Evolutionary conservation across 1,140 invertebrate genomes (phyloP), one percentile per base, ranked within the genome.

Genomic region (Drosophila ananassae): DNA sequence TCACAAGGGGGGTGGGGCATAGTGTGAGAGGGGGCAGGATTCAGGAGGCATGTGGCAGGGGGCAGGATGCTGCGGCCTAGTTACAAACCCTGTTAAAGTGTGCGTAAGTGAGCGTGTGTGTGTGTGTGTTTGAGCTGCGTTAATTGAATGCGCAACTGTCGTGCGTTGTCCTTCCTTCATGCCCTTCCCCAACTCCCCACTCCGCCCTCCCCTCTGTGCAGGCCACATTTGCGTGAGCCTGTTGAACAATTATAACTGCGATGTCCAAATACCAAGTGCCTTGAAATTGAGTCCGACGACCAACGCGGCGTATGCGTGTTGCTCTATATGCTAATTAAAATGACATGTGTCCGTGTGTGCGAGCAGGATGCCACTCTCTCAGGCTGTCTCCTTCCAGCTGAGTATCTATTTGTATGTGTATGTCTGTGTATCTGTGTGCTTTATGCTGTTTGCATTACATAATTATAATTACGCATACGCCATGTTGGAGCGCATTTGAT

Each of bases 381-480:
- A 48, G 9, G 53, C 10, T 56, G 10, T 79, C n/a, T 28, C 62
- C 9, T 17, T 25, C 25, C 48, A 34, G 56, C 22, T 58, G 12
- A 28, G 47, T 77, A 34, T 50, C 71, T 58, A 37, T 72, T 52
- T 50, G 28, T 44, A 17, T 12, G 13, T 24, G 24, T 56, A 8
- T 56, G 10, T 44, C 32, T 57, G 57, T 64, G 39, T 44, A 48
- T 67, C 34, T 77, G 61, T 61, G 68, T 39, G 69, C 69, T 69
- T 62, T 74, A 63, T 73, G 77, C 73, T 84, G 82, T 84, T 84
- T 84, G 81, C 73, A 74, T 84, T 84, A 84, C 81, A 84, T 84
- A 84, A 84, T 84, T 84, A 84, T 84, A 84, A 84, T 84, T 84
- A 87, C 81, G 82, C 82, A 87, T 84, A 84, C 82, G 81, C 73